A percentile compares a stretch with the other conserved stretches of the same genome.
These are phyloP conservation scores for Bursaphelenchus mucronatus DNA, from an alignment of 1,140 invertebrate species.

Conservation along the genomic window DNA sequence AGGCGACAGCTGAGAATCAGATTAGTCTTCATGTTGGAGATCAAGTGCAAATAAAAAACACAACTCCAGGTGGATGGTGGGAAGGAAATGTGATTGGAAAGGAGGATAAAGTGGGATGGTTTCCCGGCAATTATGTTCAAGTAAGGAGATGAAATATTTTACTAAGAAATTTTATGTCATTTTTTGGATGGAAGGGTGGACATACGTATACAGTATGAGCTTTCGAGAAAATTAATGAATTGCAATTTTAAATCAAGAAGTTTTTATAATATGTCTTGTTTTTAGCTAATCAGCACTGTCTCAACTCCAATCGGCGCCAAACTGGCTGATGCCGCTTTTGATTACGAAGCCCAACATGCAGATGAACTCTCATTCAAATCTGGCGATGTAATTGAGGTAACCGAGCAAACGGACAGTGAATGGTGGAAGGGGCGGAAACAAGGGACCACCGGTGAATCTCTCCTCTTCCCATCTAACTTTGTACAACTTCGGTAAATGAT, in stretches of 20 bases:
- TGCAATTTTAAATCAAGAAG: no score
- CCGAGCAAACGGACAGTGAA: slow-evolving; percentile 28
- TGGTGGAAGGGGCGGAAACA: slow-evolving; percentile 43
- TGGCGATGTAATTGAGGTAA: slow-evolving; percentile 41
- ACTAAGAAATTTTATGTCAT: background rate
- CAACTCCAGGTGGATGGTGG: slow-evolving; percentile 84
- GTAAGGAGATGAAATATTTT: background rate
- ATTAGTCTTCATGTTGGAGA: slow-evolving; percentile 84
- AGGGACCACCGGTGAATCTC: slow-evolving; percentile 3
- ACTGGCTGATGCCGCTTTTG: slow-evolving; percentile 35
- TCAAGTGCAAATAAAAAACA: slow-evolving; percentile 88
- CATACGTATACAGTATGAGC: no score
- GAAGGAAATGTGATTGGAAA: background rate
- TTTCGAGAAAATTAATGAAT: no score
- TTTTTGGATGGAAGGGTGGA: no score
- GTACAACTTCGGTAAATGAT: slow-evolving; percentile 1
- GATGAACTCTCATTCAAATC: slow-evolving; percentile 42
- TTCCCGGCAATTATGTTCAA: background rate
- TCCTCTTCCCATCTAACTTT: slow-evolving; percentile 4
- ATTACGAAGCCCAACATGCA: slow-evolving; percentile 42
- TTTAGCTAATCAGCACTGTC: background rate
- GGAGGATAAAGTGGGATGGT: background rate
- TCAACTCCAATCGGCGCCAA: slow-evolving; percentile 5
- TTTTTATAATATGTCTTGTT: background rate
- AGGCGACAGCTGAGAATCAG: slow-evolving; percentile 52